Conservation (phyloP, 2,113 vertebrate genomes). For the Hemiprocne comata region DNA sequence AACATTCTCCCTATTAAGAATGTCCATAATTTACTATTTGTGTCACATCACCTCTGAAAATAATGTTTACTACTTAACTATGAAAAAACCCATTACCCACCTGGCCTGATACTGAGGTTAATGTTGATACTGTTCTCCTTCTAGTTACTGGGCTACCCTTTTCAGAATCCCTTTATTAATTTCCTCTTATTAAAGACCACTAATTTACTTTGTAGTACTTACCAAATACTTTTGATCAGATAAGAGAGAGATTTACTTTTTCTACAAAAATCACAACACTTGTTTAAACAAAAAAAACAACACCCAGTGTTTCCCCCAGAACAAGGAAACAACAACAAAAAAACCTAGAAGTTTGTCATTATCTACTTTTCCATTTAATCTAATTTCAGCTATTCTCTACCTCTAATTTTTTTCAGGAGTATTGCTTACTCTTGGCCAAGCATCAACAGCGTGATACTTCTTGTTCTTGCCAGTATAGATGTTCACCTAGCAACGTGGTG, state of each 20-base stretch:
- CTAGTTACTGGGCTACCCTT: not conserved
- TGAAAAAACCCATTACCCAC: not conserved
- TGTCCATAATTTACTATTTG: not conserved
- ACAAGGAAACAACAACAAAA: not conserved
- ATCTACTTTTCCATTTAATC: not conserved
- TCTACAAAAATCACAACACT: not conserved
- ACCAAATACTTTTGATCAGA: not conserved
- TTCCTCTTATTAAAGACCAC: not conserved
- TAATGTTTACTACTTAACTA: not conserved
- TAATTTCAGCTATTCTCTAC: not conserved
- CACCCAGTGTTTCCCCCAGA: rapidly evolving
- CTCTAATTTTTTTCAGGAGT: not conserved
- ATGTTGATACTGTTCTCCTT: not conserved
- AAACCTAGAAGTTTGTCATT: not conserved
- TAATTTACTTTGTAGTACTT: not conserved
- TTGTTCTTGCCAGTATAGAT: not conserved
- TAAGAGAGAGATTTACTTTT: not conserved
- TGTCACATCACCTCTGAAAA: not conserved
- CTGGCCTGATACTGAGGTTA: not conserved
- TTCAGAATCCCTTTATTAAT: not conserved
- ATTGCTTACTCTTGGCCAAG: not conserved
- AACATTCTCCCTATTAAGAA: not conserved
- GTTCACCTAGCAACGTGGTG: slow-evolving; percentile 10
- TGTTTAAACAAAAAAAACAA: not conserved
- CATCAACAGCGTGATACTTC: not conserved